Base-by-base conservation (phyloP, 2,113 vertebrate genomes). In the Turnix velox region DNA sequence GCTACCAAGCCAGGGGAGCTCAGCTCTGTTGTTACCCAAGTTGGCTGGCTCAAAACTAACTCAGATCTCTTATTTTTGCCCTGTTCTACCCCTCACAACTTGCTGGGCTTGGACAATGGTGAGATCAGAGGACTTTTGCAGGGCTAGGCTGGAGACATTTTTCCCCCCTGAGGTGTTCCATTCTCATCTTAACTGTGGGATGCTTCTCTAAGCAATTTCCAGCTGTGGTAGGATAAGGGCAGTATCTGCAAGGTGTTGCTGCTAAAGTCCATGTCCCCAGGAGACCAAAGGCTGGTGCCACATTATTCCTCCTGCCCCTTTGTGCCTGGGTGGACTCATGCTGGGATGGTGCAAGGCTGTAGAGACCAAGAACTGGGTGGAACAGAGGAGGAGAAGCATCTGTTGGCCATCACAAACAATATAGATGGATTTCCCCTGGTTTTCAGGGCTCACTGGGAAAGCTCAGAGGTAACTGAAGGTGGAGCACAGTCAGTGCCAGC, bases 71-170 rank as follows among this genome's bases (percentile, higher is more conserved):
- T 28, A 28, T 67, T 75, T 86, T 66, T 57, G 13, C 19, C 7
- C 4, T 0, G 0, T 68, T 84, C 45, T 65, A 31, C 2, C 8
- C 18, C 13, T 27, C 5, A 2, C 23, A 45, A 3, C n/a, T 51
- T 42, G 23, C 28, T 52, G 31, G 75, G 24, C 16, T 85, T 0
- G 0, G 14, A 33, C 31, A 24, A 24, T 1, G 1, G 20, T 66
- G 31, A 43, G n/a, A 28, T 55, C 14, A 30, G 43, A 52, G 58
- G 35, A 18, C 35, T 52, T 33, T 35, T 59, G 35, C 19, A 42
- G 51, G 45, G 16, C 30, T 74, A 45, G 19, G 18, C 45, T 57
- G 55, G 55, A 65, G 23, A 12, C 15, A 8, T 9, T 63, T 62
- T 62, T 63, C 43, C 17, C 4, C 13, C 11, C 18, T 16, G 25